Evolutionary conservation across 2,888 invertebrate species (phyloP).

Genomic region (Eurytoma adleriae): DNA sequence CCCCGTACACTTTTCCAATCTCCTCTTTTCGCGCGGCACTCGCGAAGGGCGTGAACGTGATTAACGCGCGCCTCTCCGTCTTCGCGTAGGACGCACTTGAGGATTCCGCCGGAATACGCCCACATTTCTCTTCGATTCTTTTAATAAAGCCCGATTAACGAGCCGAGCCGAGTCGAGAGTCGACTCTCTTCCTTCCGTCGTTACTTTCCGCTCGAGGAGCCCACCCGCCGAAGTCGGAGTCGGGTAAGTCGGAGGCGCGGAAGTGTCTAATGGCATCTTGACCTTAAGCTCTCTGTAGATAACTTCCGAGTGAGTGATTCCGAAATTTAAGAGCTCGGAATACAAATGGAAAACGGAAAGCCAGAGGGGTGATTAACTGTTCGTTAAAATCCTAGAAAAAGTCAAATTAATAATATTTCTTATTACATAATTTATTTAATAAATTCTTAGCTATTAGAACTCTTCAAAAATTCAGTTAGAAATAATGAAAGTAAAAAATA

Average conservation of each 20-base stretch:
- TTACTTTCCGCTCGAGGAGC: slow-evolving; percentile 8
- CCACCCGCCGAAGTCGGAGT: not conserved
- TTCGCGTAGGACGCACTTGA: slow-evolving; percentile 50
- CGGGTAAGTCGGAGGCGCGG: not conserved
- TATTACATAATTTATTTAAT: too few relatives aligned
- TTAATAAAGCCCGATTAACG: slow-evolving; percentile 78
- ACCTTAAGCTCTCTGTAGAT: not conserved
- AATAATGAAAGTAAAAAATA: too few relatives aligned
- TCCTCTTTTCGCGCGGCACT: slow-evolving; percentile 35
- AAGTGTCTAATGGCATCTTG: not conserved
- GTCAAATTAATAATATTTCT: too few relatives aligned
- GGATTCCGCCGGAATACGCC: slow-evolving; percentile 66
- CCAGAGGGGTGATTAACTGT: too few relatives aligned
- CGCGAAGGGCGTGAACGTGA: slow-evolving; percentile 68
- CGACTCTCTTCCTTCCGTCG: not conserved
- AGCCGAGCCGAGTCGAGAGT: slow-evolving; percentile 59
- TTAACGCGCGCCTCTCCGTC: slow-evolving; percentile 64
- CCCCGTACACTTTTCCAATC: slow-evolving; percentile 44
- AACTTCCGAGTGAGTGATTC: too few relatives aligned
- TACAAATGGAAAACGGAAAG: too few relatives aligned
- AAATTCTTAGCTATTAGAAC: too few relatives aligned
- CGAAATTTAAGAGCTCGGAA: too few relatives aligned
- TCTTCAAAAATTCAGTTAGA: too few relatives aligned
- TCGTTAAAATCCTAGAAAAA: too few relatives aligned
- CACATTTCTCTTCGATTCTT: slow-evolving; percentile 77